Percentiles rank a stretch among this genome's conserved stretches.
Evolutionary conservation across 2,888 invertebrate species (phyloP).

Genomic region (Heliconius ethilla): DNA sequence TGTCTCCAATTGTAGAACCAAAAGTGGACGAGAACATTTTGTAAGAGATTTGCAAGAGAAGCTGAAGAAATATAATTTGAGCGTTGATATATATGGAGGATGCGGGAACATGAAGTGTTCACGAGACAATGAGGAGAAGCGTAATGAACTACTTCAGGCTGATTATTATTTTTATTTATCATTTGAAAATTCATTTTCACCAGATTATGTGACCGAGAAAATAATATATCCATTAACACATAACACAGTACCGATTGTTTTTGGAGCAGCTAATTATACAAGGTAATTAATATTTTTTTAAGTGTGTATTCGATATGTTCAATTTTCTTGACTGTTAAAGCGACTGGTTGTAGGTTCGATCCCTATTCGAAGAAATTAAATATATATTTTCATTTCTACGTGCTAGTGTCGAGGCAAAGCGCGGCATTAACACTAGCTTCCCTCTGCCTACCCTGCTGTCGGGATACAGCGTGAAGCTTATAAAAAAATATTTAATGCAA

Average conservation of each 20-base stretch:
- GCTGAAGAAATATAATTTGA: slow-evolving; percentile 50
- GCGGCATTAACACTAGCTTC: too few species aligned
- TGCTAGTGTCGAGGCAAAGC: too few species aligned
- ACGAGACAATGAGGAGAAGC: slow-evolving; percentile 47
- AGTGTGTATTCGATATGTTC: too few species aligned
- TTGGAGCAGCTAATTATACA: slow-evolving; percentile 80
- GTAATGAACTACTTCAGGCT: slow-evolving; percentile 52
- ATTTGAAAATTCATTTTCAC: slow-evolving; percentile 63
- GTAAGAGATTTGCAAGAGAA: slow-evolving; percentile 49
- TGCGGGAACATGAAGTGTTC: slow-evolving; percentile 57
- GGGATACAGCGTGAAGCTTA: too few species aligned
- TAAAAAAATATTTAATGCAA: too few species aligned
- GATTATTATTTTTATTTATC: slow-evolving; percentile 67
- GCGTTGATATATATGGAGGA: slow-evolving; percentile 57
- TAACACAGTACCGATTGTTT: slow-evolving; percentile 86
- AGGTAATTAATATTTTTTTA: slow-evolving; percentile 48
- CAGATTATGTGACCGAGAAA: slow-evolving; percentile 66
- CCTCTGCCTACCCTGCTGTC: too few species aligned
- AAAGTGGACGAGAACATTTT: slow-evolving; percentile 50
- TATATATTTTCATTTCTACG: too few species aligned
- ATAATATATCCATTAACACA: slow-evolving; percentile 58
- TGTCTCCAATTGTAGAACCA: slow-evolving; percentile 58
- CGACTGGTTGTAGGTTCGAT: too few species aligned
- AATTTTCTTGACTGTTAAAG: too few species aligned
- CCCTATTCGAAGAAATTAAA: too few species aligned